Percentiles rank a stretch among this genome's conserved stretches.
Evolutionary conservation across 2,113 vertebrate species (phyloP).

Genomic region (Petrocephalus microphthalmus): DNA sequence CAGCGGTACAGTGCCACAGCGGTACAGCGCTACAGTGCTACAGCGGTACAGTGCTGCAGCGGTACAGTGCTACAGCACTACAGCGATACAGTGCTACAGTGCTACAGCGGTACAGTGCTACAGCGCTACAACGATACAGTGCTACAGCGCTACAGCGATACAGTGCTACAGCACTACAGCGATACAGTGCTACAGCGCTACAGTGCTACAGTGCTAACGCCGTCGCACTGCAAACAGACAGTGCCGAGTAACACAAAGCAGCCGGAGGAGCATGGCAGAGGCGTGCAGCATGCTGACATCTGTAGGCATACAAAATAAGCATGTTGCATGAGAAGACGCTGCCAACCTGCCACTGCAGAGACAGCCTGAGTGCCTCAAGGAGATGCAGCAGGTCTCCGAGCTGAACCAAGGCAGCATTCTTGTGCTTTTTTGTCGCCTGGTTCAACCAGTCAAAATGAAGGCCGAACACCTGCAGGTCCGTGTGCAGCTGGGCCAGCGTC

Average conservation of each 20-base stretch:
- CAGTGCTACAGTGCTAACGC: neutral
- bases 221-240: neutral
- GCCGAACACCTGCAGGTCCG: constrained; percentile 64
- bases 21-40: too few relatives aligned
- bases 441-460: constrained; percentile 69
- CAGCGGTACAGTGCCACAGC: too few relatives aligned
- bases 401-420: constrained; percentile 54
- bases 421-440: constrained; percentile 59
- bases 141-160: too few relatives aligned
- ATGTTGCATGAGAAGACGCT: neutral
- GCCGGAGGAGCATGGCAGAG: neutral
- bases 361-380: constrained; percentile 56
- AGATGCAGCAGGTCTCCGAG: constrained; percentile 59
- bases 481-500: constrained; percentile 65
- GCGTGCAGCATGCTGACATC: neutral
- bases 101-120: too few relatives aligned
- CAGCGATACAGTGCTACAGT: too few relatives aligned
- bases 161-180: too few relatives aligned
- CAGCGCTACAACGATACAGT: too few relatives aligned
- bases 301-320: neutral
- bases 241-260: neutral
- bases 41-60: too few relatives aligned
- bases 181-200: too few relatives aligned
- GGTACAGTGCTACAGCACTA: too few relatives aligned
- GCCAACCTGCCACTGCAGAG: constrained; percentile 61